These are phyloP conservation scores for Noctua comes DNA, from an alignment of 2,888 invertebrate species.

Conservation along the genomic window DNA sequence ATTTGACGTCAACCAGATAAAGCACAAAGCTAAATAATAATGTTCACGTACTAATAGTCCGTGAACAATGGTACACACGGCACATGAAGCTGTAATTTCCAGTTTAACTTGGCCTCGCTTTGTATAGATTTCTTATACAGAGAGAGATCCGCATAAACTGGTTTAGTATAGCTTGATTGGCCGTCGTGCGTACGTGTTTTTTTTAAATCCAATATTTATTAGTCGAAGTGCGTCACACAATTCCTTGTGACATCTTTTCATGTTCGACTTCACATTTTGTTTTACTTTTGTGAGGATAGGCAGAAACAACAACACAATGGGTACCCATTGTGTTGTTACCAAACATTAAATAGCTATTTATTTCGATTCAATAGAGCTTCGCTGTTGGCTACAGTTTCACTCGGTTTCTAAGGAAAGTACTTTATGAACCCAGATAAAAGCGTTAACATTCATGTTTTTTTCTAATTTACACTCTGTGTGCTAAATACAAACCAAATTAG, in stretches of 20 bases:
- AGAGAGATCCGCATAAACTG: too few relatives aligned
- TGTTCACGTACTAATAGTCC: background rate
- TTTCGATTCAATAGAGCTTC: background rate
- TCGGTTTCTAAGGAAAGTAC: background rate
- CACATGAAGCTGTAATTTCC: too few relatives aligned
- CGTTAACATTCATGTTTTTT: background rate
- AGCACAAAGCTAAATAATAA: constrained; percentile 2
- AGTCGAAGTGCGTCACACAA: background rate
- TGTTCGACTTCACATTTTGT: background rate
- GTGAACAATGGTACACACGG: background rate
- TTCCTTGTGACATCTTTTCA: background rate
- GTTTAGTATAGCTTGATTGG: too few relatives aligned
- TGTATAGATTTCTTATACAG: too few relatives aligned
- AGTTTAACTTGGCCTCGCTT: too few relatives aligned
- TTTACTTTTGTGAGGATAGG: background rate
- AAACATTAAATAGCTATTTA: background rate
- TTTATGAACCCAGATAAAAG: background rate
- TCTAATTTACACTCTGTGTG: too few relatives aligned
- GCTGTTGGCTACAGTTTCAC: background rate
- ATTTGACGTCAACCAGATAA: constrained; percentile 2
- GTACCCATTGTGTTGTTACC: background rate
- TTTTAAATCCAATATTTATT: background rate
- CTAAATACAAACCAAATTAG: background rate
- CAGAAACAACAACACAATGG: background rate
- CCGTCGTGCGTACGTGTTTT: too few relatives aligned